phyloP scores from a whole-genome alignment of 23 tunicate species.

The Diplosoma virens region DNA sequence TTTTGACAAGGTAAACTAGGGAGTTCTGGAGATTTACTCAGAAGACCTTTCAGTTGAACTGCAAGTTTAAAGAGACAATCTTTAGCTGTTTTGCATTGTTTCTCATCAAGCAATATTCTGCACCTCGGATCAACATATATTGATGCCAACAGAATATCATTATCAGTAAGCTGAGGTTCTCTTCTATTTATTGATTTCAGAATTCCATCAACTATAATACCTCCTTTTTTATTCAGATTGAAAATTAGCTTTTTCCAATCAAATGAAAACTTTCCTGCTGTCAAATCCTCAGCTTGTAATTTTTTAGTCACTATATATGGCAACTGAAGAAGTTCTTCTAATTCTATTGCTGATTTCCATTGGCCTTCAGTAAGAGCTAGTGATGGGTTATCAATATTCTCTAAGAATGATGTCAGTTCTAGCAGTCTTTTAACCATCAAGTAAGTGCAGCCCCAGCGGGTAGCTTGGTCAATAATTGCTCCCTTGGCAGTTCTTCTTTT shows the following conservation, averaged over 20 bases:
- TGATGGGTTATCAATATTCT: neutral
- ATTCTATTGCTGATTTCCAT: neutral
- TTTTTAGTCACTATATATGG: neutral
- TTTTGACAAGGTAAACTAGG: neutral
- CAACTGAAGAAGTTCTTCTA: neutral
- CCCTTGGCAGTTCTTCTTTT: neutral
- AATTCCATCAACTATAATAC: neutral
- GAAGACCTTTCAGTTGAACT: neutral
- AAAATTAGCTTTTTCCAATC: neutral
- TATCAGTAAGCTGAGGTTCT: neutral
- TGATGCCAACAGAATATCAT: neutral
- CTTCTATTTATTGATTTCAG: neutral
- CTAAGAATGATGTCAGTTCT: neutral
- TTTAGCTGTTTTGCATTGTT: neutral
- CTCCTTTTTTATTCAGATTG: neutral
- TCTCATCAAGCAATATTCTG: neutral
- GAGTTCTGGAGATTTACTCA: neutral
- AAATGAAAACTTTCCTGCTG: neutral
- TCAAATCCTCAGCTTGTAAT: conserved; percentile 17
- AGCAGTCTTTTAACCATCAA: neutral
- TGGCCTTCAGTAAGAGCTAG: neutral
- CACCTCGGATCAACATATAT: neutral
- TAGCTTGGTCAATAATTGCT: conserved; percentile 3
- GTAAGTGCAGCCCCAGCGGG: neutral
- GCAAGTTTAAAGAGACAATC: neutral